Evolutionary conservation across 2,113 vertebrate genomes (phyloP).

Genomic region (Apistogramma diplotaenia): DNA sequence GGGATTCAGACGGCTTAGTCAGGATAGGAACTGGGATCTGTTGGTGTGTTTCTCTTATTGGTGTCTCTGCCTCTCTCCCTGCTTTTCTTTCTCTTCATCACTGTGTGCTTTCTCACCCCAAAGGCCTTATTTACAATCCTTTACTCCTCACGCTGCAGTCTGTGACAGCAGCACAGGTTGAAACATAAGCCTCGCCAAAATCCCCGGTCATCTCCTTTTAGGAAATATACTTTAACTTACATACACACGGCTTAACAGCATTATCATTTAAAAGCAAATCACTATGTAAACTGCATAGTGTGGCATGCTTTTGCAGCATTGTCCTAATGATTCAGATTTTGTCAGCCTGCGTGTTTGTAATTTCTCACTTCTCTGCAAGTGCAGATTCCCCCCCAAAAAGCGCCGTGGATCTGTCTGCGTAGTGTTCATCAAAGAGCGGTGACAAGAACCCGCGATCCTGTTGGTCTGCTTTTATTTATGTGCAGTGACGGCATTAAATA

Average conservation of each 20-base stretch:
- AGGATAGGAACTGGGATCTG: conserved; percentile 72
- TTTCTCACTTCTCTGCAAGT: conserved; percentile 12
- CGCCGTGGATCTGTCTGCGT: conserved; percentile 45
- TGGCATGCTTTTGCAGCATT: conserved; percentile 23
- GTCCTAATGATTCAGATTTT: conserved; percentile 64
- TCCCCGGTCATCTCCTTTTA: conserved; percentile 36
- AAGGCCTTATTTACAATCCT: conserved; percentile 60
- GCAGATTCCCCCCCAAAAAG: conserved; percentile 22
- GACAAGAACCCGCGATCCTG: conserved; percentile 61
- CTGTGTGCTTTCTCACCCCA: conserved; percentile 55
- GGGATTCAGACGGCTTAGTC: conserved; percentile 76
- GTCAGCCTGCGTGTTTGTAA: conserved; percentile 42
- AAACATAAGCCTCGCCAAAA: conserved; percentile 45
- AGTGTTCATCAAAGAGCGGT: conserved; percentile 63
- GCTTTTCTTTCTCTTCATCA: conserved; percentile 1
- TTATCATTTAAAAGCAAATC: conserved; percentile 46
- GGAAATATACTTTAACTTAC: background rate
- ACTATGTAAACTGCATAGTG: background rate
- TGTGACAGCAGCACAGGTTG: conserved; percentile 38
- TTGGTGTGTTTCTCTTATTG: conserved; percentile 61
- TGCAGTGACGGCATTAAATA: conserved; percentile 53
- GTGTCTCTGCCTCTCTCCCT: conserved; percentile 21
- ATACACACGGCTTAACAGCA: conserved; percentile 10
- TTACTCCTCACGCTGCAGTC: conserved; percentile 31
- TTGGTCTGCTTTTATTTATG: conserved; percentile 68